These are phyloP conservation scores for Corvus cornix DNA, from an alignment of 2,113 vertebrate genomes.

Conservation along the genomic window DNA sequence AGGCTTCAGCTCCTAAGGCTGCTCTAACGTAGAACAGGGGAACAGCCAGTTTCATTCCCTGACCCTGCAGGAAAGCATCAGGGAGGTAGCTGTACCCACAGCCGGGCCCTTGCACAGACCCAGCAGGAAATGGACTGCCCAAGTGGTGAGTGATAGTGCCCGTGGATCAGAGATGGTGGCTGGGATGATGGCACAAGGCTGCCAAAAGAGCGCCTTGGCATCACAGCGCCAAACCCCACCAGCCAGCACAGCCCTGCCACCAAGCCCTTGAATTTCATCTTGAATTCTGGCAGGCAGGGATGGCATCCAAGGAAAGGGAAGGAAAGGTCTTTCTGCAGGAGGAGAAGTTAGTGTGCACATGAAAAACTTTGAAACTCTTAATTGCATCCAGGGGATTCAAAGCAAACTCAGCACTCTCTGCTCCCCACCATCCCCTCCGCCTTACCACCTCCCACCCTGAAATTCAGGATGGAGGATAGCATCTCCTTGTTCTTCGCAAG, in stretches of 20 bases:
- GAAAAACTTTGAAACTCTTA: background rate
- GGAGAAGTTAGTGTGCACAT: background rate
- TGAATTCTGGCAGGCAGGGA: background rate
- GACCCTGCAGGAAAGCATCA: background rate
- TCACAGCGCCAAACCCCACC: background rate
- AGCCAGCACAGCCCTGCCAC: background rate
- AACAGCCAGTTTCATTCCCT: background rate
- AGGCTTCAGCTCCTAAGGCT: background rate
- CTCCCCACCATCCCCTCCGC: background rate
- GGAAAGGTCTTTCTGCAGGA: background rate
- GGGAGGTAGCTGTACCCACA: background rate
- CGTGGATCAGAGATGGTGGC: fast-evolving
- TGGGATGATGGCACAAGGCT: background rate
- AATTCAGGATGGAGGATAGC: background rate
- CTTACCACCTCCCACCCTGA: background rate
- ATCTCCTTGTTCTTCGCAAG: background rate
- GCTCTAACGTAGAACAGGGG: fast-evolving
- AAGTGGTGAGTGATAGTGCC: fast-evolving
- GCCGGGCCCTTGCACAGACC: background rate
- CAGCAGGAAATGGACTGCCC: background rate
- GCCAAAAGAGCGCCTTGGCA: background rate
- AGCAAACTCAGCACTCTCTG: background rate
- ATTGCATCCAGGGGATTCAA: background rate
- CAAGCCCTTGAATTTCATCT: background rate
- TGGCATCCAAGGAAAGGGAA: background rate